Percentiles rank a stretch among this genome's conserved stretches.
Conservation (phyloP, 2,797 vertebrate genomes). For the Sebastes steindachneri region DNA sequence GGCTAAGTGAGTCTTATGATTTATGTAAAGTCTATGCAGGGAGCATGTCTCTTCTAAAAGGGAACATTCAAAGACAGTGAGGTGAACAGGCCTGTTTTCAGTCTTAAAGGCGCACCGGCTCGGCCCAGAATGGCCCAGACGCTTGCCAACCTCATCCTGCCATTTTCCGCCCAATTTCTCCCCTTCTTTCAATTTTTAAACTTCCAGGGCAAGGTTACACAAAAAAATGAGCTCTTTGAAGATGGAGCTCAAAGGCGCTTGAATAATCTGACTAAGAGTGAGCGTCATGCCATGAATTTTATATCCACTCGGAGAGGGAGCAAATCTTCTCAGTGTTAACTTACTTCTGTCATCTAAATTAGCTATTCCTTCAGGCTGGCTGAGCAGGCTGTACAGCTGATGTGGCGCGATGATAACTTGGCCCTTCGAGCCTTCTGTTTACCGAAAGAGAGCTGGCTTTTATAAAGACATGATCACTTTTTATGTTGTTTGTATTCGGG, state of each 20-base stretch:
- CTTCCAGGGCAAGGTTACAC: constrained; percentile 72
- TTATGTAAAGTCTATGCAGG: constrained; percentile 57
- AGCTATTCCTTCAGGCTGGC: constrained; percentile 72
- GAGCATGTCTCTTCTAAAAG: constrained; percentile 51
- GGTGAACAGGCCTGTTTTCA: constrained; percentile 42
- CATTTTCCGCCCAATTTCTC: constrained; percentile 66
- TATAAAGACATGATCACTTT: constrained; percentile 64
- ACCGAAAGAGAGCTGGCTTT: constrained; percentile 52
- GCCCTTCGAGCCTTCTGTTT: constrained; percentile 63
- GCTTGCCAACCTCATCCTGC: constrained; percentile 51
- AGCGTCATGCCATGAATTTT: constrained; percentile 77
- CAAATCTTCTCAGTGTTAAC: constrained; percentile 77
- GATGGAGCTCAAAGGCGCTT: constrained; percentile 72
- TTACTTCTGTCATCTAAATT: constrained; percentile 78
- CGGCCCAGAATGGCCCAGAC: constrained; percentile 15
- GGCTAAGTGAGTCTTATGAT: constrained; percentile 65
- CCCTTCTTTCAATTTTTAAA: constrained; percentile 55
- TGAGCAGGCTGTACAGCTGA: constrained; percentile 56
- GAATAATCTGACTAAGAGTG: constrained; percentile 74
- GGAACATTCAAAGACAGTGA: constrained; percentile 55
- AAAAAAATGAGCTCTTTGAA: constrained; percentile 78
- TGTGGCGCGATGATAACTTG: constrained; percentile 70
- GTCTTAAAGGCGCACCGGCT: constrained; percentile 20
- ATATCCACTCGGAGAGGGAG: constrained; percentile 77
- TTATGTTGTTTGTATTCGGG: constrained; percentile 69